These are phyloP conservation scores for Ganaspis brasiliensis DNA, from an alignment of 2,888 invertebrate species.

Conservation along the genomic window DNA sequence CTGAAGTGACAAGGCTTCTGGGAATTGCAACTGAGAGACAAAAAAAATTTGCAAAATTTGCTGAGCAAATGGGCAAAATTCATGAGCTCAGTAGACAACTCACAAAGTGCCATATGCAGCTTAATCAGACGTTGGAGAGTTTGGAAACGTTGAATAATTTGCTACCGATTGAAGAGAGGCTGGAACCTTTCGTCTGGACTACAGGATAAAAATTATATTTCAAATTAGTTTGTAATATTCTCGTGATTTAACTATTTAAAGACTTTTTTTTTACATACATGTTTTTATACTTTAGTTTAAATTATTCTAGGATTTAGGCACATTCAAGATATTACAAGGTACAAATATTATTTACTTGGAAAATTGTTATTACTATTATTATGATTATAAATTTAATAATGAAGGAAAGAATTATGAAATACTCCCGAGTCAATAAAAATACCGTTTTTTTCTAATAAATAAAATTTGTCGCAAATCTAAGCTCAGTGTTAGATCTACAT, in stretches of 20 bases:
- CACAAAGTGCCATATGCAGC: slow-evolving; percentile 89
- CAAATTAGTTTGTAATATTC: neutral
- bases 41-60: slow-evolving; percentile 91
- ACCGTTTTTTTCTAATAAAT: no score
- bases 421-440: no score
- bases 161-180: slow-evolving; percentile 89
- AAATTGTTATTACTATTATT: neutral
- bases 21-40: slow-evolving; percentile 89
- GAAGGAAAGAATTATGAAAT: no score
- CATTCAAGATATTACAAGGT: neutral
- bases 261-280: neutral
- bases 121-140: slow-evolving; percentile 92
- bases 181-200: slow-evolving; percentile 96
- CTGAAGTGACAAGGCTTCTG: slow-evolving; percentile 87
- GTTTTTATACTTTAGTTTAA: neutral
- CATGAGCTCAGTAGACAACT: slow-evolving; percentile 92
- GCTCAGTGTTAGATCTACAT: no score
- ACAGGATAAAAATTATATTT: slow-evolving; percentile 82
- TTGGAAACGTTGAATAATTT: slow-evolving; percentile 92
- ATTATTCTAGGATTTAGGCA: neutral
- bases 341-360: neutral
- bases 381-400: no score
- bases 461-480: no score
- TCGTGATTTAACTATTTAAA: neutral
- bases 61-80: slow-evolving; percentile 92